phyloP scores from a whole-genome alignment of 2,888 invertebrate genomes.

The Tetragonisca angustula region DNA sequence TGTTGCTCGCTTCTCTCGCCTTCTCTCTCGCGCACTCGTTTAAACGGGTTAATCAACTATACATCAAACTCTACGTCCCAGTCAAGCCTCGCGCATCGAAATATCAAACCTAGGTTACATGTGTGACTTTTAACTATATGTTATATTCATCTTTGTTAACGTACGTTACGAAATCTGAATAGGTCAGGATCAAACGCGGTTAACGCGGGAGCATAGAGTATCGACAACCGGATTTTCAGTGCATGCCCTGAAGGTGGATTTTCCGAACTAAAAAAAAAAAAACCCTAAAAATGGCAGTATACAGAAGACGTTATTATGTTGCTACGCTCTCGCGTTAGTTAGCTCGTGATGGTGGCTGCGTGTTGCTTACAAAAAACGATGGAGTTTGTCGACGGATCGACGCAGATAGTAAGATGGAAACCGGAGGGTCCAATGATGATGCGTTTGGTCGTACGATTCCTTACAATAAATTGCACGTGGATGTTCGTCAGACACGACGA shows the following conservation, averaged over 20 bases:
- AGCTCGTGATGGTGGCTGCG: slow-evolving; percentile 36
- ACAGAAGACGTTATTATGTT: background rate
- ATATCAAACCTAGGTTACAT: slow-evolving; percentile 71
- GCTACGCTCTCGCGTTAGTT: slow-evolving; percentile 39
- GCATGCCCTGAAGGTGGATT: background rate
- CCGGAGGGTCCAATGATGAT: slow-evolving; percentile 18
- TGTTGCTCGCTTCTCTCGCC: slow-evolving; percentile 10
- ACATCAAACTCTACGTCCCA: slow-evolving; percentile 70
- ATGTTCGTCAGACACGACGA: slow-evolving; percentile 30
- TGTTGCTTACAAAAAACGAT: slow-evolving; percentile 54
- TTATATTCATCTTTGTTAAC: slow-evolving; percentile 57
- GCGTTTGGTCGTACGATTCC: slow-evolving; percentile 44
- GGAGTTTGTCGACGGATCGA: slow-evolving; percentile 49
- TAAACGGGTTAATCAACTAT: slow-evolving; percentile 67
- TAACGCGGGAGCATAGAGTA: slow-evolving; percentile 38
- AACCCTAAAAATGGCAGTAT: background rate
- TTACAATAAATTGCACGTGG: slow-evolving; percentile 47
- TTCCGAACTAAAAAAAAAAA: background rate
- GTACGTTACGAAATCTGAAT: slow-evolving; percentile 57
- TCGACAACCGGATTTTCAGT: background rate
- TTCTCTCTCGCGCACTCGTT: slow-evolving; percentile 31
- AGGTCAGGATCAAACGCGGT: slow-evolving; percentile 38
- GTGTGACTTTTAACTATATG: slow-evolving; percentile 64
- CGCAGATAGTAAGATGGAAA: slow-evolving; percentile 47
- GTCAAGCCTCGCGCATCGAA: slow-evolving; percentile 67